These are phyloP conservation scores for Muraenolepis orangiensis DNA, from an alignment of 2,797 vertebrate species.

Conservation along the genomic window DNA sequence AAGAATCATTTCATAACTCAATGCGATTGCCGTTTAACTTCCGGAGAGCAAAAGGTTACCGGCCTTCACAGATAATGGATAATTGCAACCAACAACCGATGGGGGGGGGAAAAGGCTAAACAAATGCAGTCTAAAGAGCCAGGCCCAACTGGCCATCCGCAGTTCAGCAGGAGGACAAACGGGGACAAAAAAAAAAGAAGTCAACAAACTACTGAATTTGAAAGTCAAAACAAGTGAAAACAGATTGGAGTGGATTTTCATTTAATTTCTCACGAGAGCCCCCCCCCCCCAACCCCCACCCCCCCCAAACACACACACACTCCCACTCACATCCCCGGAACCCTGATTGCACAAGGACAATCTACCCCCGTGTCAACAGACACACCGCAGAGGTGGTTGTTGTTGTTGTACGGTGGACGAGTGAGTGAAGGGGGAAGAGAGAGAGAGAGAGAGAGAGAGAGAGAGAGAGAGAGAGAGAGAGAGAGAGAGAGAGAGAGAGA, in stretches of 20 bases:
- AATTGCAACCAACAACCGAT: neutral
- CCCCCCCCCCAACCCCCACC: no score
- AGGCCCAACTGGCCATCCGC: neutral
- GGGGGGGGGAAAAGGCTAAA: neutral
- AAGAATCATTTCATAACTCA: slow-evolving; percentile 43
- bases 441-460: neutral
- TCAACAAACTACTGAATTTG: neutral
- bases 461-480: no score
- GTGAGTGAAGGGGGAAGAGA: neutral
- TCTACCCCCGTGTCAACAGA: neutral
- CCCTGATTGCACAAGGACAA: neutral
- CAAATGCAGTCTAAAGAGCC: neutral
- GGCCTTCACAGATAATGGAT: neutral
- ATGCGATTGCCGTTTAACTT: slow-evolving; percentile 41
- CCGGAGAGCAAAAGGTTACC: slow-evolving; percentile 14
- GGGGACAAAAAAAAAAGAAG: neutral
- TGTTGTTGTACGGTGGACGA: no score
- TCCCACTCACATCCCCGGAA: no score
- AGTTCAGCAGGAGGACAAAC: neutral
- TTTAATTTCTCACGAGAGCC: slow-evolving; percentile 3
- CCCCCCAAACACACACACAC: no score
- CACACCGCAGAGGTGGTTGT: neutral
- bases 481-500: no score
- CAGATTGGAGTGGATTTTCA: neutral
- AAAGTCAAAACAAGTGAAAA: slow-evolving; percentile 14